Base-by-base conservation (phyloP, 1,140 invertebrate species). In the Papilio aristodemus region DNA sequence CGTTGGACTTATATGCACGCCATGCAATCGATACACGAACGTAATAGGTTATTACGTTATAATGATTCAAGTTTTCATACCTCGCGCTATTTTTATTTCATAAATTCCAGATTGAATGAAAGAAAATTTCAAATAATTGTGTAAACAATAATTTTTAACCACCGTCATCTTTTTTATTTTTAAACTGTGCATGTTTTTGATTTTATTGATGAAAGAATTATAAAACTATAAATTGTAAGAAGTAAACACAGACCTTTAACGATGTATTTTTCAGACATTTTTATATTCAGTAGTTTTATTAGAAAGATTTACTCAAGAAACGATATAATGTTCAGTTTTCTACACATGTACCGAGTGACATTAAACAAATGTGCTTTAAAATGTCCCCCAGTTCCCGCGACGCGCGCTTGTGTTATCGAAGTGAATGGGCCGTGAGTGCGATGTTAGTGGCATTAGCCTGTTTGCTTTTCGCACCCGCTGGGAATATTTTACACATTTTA, bases 351-450 rank as follows among this genome's bases (percentile, higher is more conserved):
- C 41, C 38, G 60, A 19, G 60, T 63, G 60, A 63, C 60, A 63
- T 63, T 63, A 64, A 64, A 64, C 38, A 64, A 64, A 64, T 64
- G 62, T 64, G 38, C 38, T 64, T 64, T 64, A 43, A 64, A 64
- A 64, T 64, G 62, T 46, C 14, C 43, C 27, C 39, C 9, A 17
- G 19, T 64, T 22, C 38, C 38, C 22, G 39, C 62, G 39, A 25
- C 25, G 22, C 22, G 17, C 38, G 62, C 38, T 64, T 64, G 62
- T 64, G 38, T 64, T 64, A 41, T 63, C 41, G 62, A 60, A 73
- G 63, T 66, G 73, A 77, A 75, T 72, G 69, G 72, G 71, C 69
- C 68, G 68, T 72, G 68, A 59, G 67, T 54, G 27, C 68, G 70
- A 71, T 62, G 68, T 68, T 54, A 39, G 38, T 68, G 58, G 54